Evolutionary conservation across 2,113 vertebrate species (phyloP).

Genomic region (Cariama cristata): DNA sequence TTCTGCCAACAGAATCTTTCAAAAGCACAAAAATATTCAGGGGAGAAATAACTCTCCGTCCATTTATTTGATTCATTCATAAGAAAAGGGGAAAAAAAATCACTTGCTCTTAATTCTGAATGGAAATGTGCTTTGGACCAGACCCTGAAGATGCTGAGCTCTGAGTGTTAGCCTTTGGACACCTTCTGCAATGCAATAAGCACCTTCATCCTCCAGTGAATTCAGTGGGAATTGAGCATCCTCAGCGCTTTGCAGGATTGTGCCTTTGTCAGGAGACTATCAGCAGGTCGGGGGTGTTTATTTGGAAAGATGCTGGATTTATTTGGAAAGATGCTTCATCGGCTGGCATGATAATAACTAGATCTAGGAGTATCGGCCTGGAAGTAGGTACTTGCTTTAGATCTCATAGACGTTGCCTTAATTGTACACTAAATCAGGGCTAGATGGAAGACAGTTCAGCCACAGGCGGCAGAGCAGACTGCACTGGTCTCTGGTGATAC

Average conservation of each 20-base stretch:
- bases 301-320: background rate
- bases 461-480: background rate
- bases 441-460: background rate
- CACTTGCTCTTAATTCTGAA: background rate
- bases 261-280: background rate
- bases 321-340: background rate
- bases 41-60: slow-evolving; percentile 27
- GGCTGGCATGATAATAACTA: slow-evolving; percentile 19
- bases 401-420: slow-evolving; percentile 50
- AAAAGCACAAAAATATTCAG: slow-evolving; percentile 7
- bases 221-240: background rate
- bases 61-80: slow-evolving; percentile 14
- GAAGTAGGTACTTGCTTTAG: slow-evolving; percentile 10
- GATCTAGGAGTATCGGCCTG: background rate
- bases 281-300: background rate
- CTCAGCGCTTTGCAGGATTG: background rate
- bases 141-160: background rate
- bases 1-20: slow-evolving; percentile 7
- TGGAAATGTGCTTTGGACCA: background rate
- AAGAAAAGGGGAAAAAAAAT: background rate
- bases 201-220: background rate
- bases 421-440: slow-evolving; percentile 46
- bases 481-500: background rate
- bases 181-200: background rate
- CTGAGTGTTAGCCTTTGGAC: background rate